Base-by-base conservation (phyloP, 2,113 vertebrate genomes). In the Probosciger aterrimus region DNA sequence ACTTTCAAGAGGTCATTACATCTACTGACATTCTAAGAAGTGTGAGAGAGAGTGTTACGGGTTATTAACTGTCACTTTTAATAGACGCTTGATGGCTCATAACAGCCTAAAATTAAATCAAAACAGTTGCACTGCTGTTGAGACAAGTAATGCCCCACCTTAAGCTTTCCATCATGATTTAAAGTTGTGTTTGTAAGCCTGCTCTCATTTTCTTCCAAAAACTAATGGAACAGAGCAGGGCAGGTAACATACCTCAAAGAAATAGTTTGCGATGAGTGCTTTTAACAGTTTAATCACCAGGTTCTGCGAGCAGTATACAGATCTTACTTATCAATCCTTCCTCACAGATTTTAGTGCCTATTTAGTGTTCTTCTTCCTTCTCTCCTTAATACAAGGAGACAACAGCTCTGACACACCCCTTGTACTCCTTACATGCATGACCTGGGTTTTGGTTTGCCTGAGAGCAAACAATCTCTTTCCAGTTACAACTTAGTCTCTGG, bases 1-100 rank as follows among this genome's bases (percentile, higher is more conserved):
- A 97, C 92, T 93, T 97, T 96, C 83, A 97, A 81, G 73, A 98
- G 96, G 37, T 97, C 97, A 46, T 95, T 79, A 90, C 91, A 96
- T 67, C 80, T 97, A 90, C 6, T 94, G 63, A 97, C 78, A 95
- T 70, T 95, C 68, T 98, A 89, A 76, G 3, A 82, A 93, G 39
- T 19, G 41, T 39, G 59, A 59, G 64, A 76, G 76, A 89, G 37
- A 93, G 19, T 20, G 43, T 27, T 27, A 57, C 1, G 8, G 80
- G 57, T 78, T 90, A 94, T 88, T 85, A 92, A 50, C 46, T 76
- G 69, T 62, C 79, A 86, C 59, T 89, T 89, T 63, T 59, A 67
- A 55, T 63, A 75, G 64, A 24, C 31, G 10, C 19, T 74, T 74
- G 73, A 88, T 39, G 28, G 68, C 14, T 94, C 80, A 0, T 41